Percentiles rank a stretch among this genome's conserved stretches.
These are phyloP conservation scores for Cheirogaleus major DNA, from an alignment of 2,797 vertebrate genomes.

Conservation along the genomic window DNA sequence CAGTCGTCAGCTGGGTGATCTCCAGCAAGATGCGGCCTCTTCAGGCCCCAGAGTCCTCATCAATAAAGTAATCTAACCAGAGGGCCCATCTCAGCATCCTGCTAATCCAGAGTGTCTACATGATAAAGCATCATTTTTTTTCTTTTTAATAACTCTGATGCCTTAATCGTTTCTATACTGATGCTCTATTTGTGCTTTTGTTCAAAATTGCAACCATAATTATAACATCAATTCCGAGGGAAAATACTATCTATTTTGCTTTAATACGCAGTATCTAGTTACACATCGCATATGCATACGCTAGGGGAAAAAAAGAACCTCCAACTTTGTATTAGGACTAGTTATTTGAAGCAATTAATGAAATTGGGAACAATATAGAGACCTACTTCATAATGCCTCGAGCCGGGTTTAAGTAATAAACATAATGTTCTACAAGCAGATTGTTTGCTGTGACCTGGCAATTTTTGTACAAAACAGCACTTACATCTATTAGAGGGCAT, in stretches of 20 bases:
- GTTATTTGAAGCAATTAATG: slow-evolving; percentile 27
- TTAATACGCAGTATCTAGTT: not conserved
- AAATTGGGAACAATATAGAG: not conserved
- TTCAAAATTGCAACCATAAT: slow-evolving; percentile 46
- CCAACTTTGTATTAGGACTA: not conserved
- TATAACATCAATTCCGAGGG: not conserved
- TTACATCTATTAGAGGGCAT: not conserved
- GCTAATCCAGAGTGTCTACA: not conserved
- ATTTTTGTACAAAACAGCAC: not conserved
- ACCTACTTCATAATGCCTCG: not conserved
- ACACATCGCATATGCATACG: not conserved
- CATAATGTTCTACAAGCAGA: not conserved
- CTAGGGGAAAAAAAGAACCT: not conserved
- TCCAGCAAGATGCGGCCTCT: not conserved
- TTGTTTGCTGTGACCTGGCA: not conserved
- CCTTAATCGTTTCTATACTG: not conserved
- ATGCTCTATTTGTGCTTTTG: slow-evolving; percentile 45
- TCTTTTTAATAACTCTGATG: slow-evolving; percentile 12
- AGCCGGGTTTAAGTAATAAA: not conserved
- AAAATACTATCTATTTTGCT: not conserved
- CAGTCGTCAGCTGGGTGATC: not conserved
- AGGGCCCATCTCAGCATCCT: not conserved
- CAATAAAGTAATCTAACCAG: not conserved
- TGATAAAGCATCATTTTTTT: not conserved
- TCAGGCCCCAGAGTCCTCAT: not conserved